Percentiles rank a stretch among this genome's conserved stretches.
Conservation (phyloP, 1,140 invertebrate genomes). For the Drosophila obscura region DNA sequence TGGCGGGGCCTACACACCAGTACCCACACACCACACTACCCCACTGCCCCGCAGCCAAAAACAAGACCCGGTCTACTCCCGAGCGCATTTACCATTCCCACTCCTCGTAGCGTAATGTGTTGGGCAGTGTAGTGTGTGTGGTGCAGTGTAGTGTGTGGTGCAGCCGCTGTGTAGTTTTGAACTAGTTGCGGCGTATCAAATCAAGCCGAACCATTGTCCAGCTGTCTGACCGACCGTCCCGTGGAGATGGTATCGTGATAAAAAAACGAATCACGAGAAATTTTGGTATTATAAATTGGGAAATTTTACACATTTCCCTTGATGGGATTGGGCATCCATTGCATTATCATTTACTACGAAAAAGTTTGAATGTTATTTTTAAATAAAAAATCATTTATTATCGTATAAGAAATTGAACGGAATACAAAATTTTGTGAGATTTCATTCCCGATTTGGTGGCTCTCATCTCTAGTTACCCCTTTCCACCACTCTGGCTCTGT, state of each 20-base stretch:
- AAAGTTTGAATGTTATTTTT: too few relatives aligned
- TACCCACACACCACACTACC: not conserved
- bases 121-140: constrained; percentile 13
- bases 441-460: too few relatives aligned
- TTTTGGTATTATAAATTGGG: too few relatives aligned
- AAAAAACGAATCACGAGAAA: too few relatives aligned
- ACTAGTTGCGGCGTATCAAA: constrained; percentile 54
- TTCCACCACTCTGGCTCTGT: too few relatives aligned
- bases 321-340: too few relatives aligned
- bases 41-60: constrained; percentile 15
- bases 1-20: constrained; percentile 33
- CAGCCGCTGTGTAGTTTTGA: constrained; percentile 56
- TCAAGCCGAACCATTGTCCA: constrained; percentile 44
- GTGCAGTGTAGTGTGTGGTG: constrained; percentile 22
- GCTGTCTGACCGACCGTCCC: not conserved
- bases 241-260: constrained; percentile 20
- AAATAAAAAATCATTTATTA: too few relatives aligned
- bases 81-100: constrained; percentile 22
- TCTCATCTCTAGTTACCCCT: too few relatives aligned
- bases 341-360: too few relatives aligned
- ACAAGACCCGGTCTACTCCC: constrained; percentile 30
- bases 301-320: too few relatives aligned
- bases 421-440: too few relatives aligned
- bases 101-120: constrained; percentile 11
- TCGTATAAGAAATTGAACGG: too few relatives aligned